Evolutionary conservation across 2,113 vertebrate species (phyloP), one percentile per base, ranked within the genome.

Genomic region (Proterorhinus semilunaris): DNA sequence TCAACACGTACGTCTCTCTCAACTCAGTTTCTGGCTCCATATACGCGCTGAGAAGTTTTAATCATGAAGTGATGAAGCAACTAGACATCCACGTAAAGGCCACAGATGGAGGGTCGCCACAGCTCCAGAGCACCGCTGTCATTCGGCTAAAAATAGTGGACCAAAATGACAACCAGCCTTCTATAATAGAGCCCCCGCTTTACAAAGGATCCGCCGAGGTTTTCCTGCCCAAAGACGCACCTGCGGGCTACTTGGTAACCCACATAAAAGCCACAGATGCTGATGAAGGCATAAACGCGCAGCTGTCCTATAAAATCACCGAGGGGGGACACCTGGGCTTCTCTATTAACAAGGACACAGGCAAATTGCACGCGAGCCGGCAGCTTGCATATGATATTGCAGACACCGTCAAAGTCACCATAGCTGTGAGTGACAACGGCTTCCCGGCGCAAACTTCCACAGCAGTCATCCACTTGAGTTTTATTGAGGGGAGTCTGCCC

Each of bases 41-140:
- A 62, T 98, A 98, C 27, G 96, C 97, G 0, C 91, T 98, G 15
- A 93, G 97, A 66, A 96, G 95, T 8, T 98, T 98, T 69, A 96
- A 99, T 86, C 95, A 96, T 0, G 97, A 99, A 83, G 91, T 94
- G 8, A 93, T 96, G 81, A 94, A 92, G 74, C 93, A 95, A 74
- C 51, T 98, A 13, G 95, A 98, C 70, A 83, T 98, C 44, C 91
- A 94, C 64, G 83, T 99, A 65, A 95, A 95, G 68, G 96, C 96
- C 0, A 95, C 92, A 6, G 97, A 99, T 3, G 93, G 95, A 6
- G 97, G 97, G 0, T 93, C 93, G 51, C 97, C 97, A 0, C 95
- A 94, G 89, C 95, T 98, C n/a, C 94, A 95, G 86, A 94, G 93
- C 88, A 96, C 89, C 45, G 91, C 96, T 0, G 79, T 94, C 53